phyloP scores from a whole-genome alignment of 2,888 invertebrate species.

The Zaprionus lineosus region DNA sequence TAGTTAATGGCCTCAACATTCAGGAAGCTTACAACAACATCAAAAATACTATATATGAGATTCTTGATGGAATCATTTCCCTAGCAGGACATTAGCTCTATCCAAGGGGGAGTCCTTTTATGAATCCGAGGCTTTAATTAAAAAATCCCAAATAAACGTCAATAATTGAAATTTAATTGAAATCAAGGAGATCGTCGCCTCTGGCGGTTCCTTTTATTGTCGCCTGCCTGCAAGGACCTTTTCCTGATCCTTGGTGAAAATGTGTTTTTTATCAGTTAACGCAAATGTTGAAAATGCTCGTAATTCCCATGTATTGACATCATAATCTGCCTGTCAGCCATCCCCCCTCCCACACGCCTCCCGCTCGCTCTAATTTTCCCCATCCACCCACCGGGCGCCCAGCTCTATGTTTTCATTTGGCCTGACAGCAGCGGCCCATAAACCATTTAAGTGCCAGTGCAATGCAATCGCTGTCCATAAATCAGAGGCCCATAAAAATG shows the following conservation, averaged over 20 bases:
- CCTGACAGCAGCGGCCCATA: conserved; percentile 42
- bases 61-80: too few species aligned
- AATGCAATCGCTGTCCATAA: conserved; percentile 67
- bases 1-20: too few species aligned
- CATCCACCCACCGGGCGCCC: background rate
- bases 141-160: too few species aligned
- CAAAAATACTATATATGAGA: too few species aligned
- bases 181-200: too few species aligned
- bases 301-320: conserved; percentile 11
- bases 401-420: conserved; percentile 41
- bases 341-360: background rate
- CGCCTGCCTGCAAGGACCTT: too few species aligned
- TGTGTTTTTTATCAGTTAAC: background rate
- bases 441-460: conserved; percentile 59
- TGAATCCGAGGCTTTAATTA: too few species aligned
- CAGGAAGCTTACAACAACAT: too few species aligned
- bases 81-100: too few species aligned
- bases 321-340: conserved; percentile 1
- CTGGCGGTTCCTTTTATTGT: too few species aligned
- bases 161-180: too few species aligned
- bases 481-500: conserved; percentile 62
- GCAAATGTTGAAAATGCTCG: background rate
- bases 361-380: background rate
- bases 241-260: conserved; percentile 6
- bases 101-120: too few species aligned